Evolutionary conservation across 2,797 vertebrate genomes (phyloP).

Genomic region (Megaceryle alcyon): DNA sequence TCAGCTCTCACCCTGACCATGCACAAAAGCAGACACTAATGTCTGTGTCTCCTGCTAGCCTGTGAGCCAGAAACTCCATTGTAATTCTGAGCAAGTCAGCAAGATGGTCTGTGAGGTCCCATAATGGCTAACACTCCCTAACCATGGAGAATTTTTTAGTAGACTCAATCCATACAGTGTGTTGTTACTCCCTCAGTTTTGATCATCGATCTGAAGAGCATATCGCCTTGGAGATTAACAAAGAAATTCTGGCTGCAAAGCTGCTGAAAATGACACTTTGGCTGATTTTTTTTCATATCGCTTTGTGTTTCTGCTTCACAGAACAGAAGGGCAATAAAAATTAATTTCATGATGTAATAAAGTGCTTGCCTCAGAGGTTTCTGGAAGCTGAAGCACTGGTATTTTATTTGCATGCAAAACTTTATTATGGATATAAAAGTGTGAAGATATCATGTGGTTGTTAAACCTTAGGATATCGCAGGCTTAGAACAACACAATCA

Average conservation of each 20-base stretch:
- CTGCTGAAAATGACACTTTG: slow-evolving; percentile 45
- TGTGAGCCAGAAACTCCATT: not conserved
- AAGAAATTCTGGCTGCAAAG: slow-evolving; percentile 28
- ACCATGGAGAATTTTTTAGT: not conserved
- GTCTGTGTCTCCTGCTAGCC: not conserved
- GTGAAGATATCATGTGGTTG: not conserved
- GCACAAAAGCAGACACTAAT: not conserved
- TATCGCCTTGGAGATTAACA: slow-evolving; percentile 42
- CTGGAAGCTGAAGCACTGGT: slow-evolving; percentile 27
- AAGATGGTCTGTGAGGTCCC: not conserved
- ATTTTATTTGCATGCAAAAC: slow-evolving; percentile 50
- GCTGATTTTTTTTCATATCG: slow-evolving; percentile 15
- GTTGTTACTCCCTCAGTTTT: slow-evolving; percentile 14
- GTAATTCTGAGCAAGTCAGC: slow-evolving; percentile 21
- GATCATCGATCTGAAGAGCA: slow-evolving; percentile 29
- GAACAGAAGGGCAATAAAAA: slow-evolving; percentile 64
- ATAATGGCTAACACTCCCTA: not conserved
- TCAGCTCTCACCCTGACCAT: not conserved
- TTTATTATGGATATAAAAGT: slow-evolving; percentile 57
- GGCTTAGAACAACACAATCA: slow-evolving; percentile 9
- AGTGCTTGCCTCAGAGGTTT: slow-evolving; percentile 41
- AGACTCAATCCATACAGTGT: not conserved
- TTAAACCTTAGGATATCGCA: slow-evolving; percentile 37
- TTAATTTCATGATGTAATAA: slow-evolving; percentile 62
- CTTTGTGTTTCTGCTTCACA: slow-evolving; percentile 51